Base-by-base conservation (phyloP, 2,888 invertebrate species). In the Patella depressa region DNA sequence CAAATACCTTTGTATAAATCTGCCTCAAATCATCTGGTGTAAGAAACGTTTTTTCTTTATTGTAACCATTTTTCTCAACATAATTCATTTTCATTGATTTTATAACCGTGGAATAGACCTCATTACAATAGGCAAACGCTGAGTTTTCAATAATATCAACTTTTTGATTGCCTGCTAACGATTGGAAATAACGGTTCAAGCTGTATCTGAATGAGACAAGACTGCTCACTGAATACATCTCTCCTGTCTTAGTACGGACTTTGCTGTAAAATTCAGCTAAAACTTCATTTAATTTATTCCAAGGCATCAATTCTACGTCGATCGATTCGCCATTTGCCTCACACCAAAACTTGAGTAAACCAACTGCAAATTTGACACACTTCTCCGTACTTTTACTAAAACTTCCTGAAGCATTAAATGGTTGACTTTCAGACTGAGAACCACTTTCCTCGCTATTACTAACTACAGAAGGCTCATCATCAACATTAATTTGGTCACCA, bases 11-110 rank as follows among this genome's bases (percentile, higher is more conserved):
- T 17, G 29, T 53, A 71, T 76, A 76, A 4, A 76, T 65, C 24
- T 72, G 72, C 53, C 76, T 72, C 17, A 76, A 45, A 19, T 76
- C 72, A 59, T 76, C 76, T 53, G 76, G 29, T 15, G 72, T 73
- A n/a, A 76, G 69, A 53, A 55, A 53, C 9, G 45, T 29, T 17
- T 34, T 71, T 71, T 45, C 15, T 69, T 57, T 55, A n/a, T 72
- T 69, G 45, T 72, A 69, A 53, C 73, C 73, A 53, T 72, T 59
- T 53, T 71, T 72, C 5, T 71, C 72, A n/a, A 65, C 59, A 65
- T 24, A 15, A 53, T 34, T 76, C 9, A 76, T 19, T 65, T 65
- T 65, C 65, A 65, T 24, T 24, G 65, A 65, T 65, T 65, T 65
- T 19, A 65, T 24, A 65, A 65, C 65, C 14, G 65, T 65, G 19